phyloP scores from a whole-genome alignment of 2,888 invertebrate species.

The Thymelicus lineola region DNA sequence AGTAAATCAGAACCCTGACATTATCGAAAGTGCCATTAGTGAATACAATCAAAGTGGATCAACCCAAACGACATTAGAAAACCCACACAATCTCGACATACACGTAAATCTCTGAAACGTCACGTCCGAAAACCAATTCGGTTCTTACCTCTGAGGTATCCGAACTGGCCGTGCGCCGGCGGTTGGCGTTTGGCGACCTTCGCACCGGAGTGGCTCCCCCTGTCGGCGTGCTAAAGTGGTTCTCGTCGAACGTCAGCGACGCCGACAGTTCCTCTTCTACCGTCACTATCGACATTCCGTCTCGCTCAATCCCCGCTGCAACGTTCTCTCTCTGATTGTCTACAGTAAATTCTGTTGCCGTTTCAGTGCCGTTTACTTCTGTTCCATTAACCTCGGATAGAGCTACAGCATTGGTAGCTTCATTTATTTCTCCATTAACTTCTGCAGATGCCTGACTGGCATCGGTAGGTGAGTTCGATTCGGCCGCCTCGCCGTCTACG shows the following conservation, averaged over 20 bases:
- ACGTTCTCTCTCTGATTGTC: constrained; percentile 45
- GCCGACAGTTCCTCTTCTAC: constrained; percentile 52
- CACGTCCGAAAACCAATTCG: constrained; percentile 52
- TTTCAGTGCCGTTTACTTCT: constrained; percentile 38
- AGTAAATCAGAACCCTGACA: constrained; percentile 26
- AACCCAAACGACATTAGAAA: constrained; percentile 31
- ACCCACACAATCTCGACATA: constrained; percentile 30
- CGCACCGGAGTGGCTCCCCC: constrained; percentile 56
- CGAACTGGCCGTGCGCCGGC: constrained; percentile 66
- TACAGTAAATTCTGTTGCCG: constrained; percentile 39
- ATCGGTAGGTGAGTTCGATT: not conserved
- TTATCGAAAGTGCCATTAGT: constrained; percentile 32
- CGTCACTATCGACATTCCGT: constrained; percentile 40
- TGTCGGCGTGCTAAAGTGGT: constrained; percentile 80
- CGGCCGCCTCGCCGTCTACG: constrained; percentile 26
- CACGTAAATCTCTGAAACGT: constrained; percentile 47
- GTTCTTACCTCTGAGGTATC: constrained; percentile 80
- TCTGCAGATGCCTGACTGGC: constrained; percentile 16
- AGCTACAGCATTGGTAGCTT: constrained; percentile 33
- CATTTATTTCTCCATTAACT: constrained; percentile 12
- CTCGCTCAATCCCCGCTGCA: constrained; percentile 42
- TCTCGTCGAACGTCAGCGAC: constrained; percentile 77
- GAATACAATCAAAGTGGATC: constrained; percentile 24
- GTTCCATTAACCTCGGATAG: constrained; percentile 24
- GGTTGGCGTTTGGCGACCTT: constrained; percentile 48